Evolutionary conservation across 2,888 invertebrate genomes (phyloP).

Genomic region (Dryococelus australis): DNA sequence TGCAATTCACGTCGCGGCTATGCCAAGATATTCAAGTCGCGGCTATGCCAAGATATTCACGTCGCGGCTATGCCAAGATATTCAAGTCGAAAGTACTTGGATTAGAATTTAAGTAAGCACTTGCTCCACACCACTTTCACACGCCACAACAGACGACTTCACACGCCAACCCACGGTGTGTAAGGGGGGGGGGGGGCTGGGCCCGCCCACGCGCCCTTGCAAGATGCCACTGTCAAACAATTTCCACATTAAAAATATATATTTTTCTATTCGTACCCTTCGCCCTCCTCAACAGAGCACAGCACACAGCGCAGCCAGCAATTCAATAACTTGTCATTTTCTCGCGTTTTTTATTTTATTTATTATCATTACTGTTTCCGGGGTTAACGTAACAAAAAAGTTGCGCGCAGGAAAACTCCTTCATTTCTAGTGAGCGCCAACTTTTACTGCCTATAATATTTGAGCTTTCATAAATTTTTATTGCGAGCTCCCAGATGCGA

Average conservation of each 20-base stretch:
- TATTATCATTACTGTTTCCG: neutral
- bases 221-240: neutral
- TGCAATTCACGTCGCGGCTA: too few relatives aligned
- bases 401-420: neutral
- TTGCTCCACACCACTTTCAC: too few relatives aligned
- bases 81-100: too few relatives aligned
- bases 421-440: neutral
- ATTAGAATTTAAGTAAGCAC: too few relatives aligned
- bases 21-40: too few relatives aligned
- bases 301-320: neutral
- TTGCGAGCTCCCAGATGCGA: neutral
- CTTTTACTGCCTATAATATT: neutral
- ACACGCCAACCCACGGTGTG: too few relatives aligned
- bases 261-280: neutral
- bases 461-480: slow-evolving; percentile 16
- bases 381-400: neutral
- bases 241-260: neutral
- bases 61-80: too few relatives aligned
- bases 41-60: too few relatives aligned
- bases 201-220: neutral
- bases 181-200: too few relatives aligned
- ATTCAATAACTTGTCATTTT: neutral
- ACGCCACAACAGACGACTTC: too few relatives aligned
- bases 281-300: neutral
- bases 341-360: neutral